A percentile compares a stretch with the other conserved stretches of the same genome.
These are phyloP conservation scores for Cinclus mexicanus DNA, from an alignment of 2,113 vertebrate genomes.

Conservation along the genomic window DNA sequence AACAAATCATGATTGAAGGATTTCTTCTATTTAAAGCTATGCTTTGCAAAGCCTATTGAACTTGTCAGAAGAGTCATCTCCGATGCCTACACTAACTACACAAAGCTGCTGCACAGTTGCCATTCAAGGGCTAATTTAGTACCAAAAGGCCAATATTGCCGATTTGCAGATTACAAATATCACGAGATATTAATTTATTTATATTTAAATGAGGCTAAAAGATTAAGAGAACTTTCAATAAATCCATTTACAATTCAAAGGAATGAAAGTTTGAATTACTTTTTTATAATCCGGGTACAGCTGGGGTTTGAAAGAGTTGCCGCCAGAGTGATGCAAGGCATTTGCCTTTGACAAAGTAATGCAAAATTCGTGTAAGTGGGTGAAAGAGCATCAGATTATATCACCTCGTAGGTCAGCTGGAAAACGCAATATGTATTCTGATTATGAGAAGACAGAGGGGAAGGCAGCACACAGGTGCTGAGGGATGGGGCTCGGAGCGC, in stretches of 20 bases:
- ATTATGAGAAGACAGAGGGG: not conserved
- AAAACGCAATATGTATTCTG: slow-evolving; percentile 32
- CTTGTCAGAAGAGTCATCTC: slow-evolving; percentile 9
- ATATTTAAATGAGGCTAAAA: slow-evolving; percentile 50
- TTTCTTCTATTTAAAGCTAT: slow-evolving; percentile 21
- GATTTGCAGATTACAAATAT: slow-evolving; percentile 62
- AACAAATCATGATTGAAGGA: slow-evolving; percentile 39
- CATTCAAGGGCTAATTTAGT: slow-evolving; percentile 48
- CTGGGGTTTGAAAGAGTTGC: slow-evolving; percentile 27
- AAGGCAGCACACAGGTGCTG: slow-evolving; percentile 26
- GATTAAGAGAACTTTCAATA: slow-evolving; percentile 1
- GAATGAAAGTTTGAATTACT: not conserved
- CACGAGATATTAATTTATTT: slow-evolving; percentile 58
- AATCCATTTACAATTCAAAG: slow-evolving; percentile 26
- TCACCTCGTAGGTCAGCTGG: slow-evolving; percentile 19
- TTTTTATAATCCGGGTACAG: slow-evolving; percentile 1
- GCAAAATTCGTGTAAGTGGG: not conserved
- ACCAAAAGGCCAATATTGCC: slow-evolving; percentile 37
- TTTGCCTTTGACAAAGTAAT: not conserved
- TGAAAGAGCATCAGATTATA: not conserved
- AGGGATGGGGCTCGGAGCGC: accelerated
- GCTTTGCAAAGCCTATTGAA: slow-evolving; percentile 41
- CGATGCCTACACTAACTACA: not conserved
- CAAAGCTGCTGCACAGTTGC: slow-evolving; percentile 25
- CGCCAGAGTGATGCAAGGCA: not conserved